A percentile compares a stretch with the other conserved stretches of the same genome.
These are phyloP conservation scores for Phrynocephalus versicolor DNA, from an alignment of 2,113 vertebrate species.

Conservation along the genomic window DNA sequence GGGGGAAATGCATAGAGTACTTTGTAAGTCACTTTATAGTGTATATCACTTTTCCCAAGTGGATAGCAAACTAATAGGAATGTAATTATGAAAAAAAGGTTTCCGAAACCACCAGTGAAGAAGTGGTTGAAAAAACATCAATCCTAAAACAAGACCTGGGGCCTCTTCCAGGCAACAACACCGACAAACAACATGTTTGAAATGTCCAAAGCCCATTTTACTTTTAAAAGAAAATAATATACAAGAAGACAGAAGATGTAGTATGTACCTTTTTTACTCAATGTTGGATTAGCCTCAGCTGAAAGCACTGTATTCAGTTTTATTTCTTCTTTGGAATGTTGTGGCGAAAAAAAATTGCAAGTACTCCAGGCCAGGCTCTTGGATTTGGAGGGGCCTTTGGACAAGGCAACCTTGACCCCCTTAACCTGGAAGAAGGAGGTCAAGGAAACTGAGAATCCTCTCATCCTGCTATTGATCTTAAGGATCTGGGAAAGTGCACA, in stretches of 20 bases:
- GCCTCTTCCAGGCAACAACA: neutral
- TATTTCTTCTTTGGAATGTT: slow-evolving; percentile 12
- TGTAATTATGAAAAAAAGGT: neutral
- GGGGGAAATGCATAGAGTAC: too few relatives aligned
- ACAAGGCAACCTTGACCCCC: neutral
- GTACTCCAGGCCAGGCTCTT: neutral
- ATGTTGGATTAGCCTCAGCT: slow-evolving; percentile 9
- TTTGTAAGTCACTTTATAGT: neutral
- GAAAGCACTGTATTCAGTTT: slow-evolving; percentile 19
- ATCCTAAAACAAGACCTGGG: neutral
- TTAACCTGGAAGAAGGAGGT: slow-evolving; percentile 4
- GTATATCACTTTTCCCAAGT: neutral
- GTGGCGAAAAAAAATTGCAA: slow-evolving; percentile 7
- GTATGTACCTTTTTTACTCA: slow-evolving; percentile 12
- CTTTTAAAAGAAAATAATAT: neutral
- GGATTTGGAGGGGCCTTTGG: neutral
- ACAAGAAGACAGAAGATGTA: neutral
- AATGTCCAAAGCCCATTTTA: neutral
- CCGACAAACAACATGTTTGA: neutral
- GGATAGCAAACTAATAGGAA: neutral
- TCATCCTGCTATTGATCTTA: neutral
- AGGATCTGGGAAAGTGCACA: neutral
- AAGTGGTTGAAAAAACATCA: neutral
- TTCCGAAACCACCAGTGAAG: neutral
- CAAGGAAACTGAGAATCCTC: slow-evolving; percentile 10